Evolutionary conservation across 35 echinoderm and acorn worm genomes (phyloP).

Genomic region (Holothuria glaberrima): DNA sequence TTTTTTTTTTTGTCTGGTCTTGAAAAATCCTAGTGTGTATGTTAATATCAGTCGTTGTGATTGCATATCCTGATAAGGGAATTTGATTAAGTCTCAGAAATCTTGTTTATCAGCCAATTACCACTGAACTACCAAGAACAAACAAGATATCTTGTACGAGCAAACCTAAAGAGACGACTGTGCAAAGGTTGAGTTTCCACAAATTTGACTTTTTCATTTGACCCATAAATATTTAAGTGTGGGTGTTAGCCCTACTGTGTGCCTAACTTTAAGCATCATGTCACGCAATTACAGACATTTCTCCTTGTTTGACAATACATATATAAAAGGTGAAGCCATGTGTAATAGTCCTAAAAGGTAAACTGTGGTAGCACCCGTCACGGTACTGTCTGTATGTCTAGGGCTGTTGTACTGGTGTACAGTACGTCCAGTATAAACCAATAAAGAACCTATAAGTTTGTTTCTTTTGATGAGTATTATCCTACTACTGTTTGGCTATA

Average conservation of each 20-base stretch:
- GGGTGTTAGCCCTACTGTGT: background rate
- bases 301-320: too few species aligned
- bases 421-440: too few species aligned
- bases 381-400: too few species aligned
- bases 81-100: background rate
- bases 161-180: background rate
- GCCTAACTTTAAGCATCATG: background rate
- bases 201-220: background rate
- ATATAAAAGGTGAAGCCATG: background rate
- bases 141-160: conserved; percentile 9
- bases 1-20: too few species aligned
- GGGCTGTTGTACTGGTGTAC: too few species aligned
- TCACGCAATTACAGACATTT: background rate
- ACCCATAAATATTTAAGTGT: background rate
- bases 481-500: too few species aligned
- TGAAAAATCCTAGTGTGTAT: too few species aligned
- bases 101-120: conserved; percentile 30
- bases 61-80: background rate
- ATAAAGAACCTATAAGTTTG: too few species aligned
- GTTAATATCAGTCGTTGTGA: too few species aligned
- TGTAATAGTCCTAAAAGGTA: background rate
- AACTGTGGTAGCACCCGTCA: background rate
- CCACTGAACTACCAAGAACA: background rate
- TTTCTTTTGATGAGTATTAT: too few species aligned
- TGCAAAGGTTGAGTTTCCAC: conserved; percentile 25